These are phyloP conservation scores for Hofmannophila pseudospretella DNA, from an alignment of 2,888 invertebrate genomes.

Conservation along the genomic window DNA sequence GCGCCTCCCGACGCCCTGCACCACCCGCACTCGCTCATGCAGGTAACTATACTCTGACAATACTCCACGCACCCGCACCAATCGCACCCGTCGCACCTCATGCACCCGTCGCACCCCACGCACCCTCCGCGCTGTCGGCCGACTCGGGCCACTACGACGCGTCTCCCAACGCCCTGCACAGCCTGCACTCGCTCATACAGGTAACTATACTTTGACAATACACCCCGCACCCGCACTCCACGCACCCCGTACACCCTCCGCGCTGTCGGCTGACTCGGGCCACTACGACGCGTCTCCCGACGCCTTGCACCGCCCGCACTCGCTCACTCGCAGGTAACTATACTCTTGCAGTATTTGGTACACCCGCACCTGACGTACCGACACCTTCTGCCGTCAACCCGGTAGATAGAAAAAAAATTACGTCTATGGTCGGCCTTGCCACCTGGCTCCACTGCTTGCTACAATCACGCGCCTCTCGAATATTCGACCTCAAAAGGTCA, in stretches of 20 bases:
- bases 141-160: conserved; percentile 88
- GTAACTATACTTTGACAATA: no score
- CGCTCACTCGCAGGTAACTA: conserved; percentile 41
- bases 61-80: conserved; percentile 80
- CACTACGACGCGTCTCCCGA: conserved; percentile 79
- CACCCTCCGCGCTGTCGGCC: conserved; percentile 77
- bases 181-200: conserved; percentile 14
- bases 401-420: no score
- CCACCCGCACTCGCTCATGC: conserved; percentile 39
- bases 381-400: no score
- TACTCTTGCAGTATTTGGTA: neutral
- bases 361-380: neutral
- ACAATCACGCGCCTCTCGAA: no score
- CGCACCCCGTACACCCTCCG: conserved; percentile 67
- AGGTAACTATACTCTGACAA: conserved; percentile 26
- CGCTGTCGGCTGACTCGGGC: conserved; percentile 88
- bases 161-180: conserved; percentile 37
- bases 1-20: conserved; percentile 52
- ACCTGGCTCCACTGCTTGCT: no score
- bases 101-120: conserved; percentile 2
- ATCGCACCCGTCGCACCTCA: conserved; percentile 6
- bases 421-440: no score
- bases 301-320: conserved; percentile 35
- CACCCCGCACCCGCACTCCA: neutral
- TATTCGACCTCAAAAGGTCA: no score